Base-by-base conservation (phyloP, 2,888 invertebrate genomes). In the Yponomeuta evonymella region DNA sequence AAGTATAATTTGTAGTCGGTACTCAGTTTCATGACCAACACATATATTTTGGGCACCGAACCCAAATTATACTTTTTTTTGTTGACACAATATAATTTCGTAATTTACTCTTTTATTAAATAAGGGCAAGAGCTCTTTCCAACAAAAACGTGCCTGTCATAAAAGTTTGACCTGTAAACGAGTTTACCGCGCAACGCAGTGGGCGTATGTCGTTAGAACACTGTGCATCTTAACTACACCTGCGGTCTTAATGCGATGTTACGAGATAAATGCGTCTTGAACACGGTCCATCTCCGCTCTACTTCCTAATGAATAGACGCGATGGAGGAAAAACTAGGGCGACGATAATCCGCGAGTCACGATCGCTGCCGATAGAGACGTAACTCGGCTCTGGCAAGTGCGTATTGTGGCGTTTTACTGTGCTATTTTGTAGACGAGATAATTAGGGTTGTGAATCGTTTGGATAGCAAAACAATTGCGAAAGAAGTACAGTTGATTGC, bases 171-270 rank as follows among this genome's bases (percentile, higher is more conserved):
- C 51, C 15, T 15, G 15, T 15, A 90, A 90, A 89, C 84, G 75
- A 78, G 74, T 76, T 71, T 75, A 58, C 30, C 79, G 78, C 5
- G 51, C 51, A 15, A 58, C 51, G 51, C 15, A 58, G 15, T 83
- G 23, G 23, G 23, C 87, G 88, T 88, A 86, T 86, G 86, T 79
- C 77, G 72, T 74, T 74, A 75, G 79, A 76, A 48, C 51, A 58
- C 51, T 58, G 43, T 43, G 51, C 51, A 58, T 12, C 51, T 8
- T 15, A 58, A 58, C 15, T 58, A 58, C 51, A 58, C 65, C 8
- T 30, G 65, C 33, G 65, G 65, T 30, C 30, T 65, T 65, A 30
- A 65, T 69, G 69, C 29, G 36, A 48, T 68, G 58, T 72, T 71
- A 70, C 64, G 65, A 11, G 69, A 69, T 43, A 58, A 48, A 30